Conservation (phyloP, 2,888 invertebrate species). For the Sturmia bella region DNA sequence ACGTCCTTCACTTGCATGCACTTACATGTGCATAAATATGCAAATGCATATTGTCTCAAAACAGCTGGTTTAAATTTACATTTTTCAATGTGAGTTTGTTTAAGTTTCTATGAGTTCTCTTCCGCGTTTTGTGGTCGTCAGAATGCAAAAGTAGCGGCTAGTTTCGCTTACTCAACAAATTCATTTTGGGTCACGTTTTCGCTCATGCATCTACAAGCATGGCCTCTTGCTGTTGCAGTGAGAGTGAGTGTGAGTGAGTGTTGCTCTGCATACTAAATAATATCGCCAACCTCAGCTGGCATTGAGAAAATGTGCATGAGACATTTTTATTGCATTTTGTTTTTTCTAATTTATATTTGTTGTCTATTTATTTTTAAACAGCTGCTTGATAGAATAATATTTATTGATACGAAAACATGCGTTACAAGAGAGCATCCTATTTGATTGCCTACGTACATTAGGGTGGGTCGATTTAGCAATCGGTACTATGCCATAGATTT, state of each 20-base stretch:
- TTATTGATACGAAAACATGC: no score
- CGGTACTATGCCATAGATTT: no score
- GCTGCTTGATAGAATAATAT: not conserved
- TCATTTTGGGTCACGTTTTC: slow-evolving; percentile 62
- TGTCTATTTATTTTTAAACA: slow-evolving; percentile 8
- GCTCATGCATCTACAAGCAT: slow-evolving; percentile 51
- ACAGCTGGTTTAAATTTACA: not conserved
- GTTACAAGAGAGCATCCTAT: no score
- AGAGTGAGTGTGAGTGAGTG: no score
- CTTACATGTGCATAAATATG: not conserved
- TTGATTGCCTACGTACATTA: no score
- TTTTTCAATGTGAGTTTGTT: not conserved
- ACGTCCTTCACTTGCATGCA: not conserved
- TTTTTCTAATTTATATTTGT: slow-evolving; percentile 1
- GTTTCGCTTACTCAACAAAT: slow-evolving; percentile 49
- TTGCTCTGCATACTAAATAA: slow-evolving; percentile 1
- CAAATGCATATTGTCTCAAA: not conserved
- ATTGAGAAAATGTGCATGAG: slow-evolving; percentile 51
- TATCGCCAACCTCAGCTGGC: slow-evolving; percentile 50
- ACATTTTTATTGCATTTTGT: slow-evolving; percentile 6
- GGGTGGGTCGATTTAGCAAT: no score
- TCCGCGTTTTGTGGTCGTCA: slow-evolving; percentile 31
- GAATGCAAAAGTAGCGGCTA: slow-evolving; percentile 10
- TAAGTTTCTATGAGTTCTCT: slow-evolving; percentile 22
- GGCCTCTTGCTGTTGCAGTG: slow-evolving; percentile 16